Evolutionary conservation across 2,113 vertebrate species (phyloP).

Genomic region (Neoarius graeffei): DNA sequence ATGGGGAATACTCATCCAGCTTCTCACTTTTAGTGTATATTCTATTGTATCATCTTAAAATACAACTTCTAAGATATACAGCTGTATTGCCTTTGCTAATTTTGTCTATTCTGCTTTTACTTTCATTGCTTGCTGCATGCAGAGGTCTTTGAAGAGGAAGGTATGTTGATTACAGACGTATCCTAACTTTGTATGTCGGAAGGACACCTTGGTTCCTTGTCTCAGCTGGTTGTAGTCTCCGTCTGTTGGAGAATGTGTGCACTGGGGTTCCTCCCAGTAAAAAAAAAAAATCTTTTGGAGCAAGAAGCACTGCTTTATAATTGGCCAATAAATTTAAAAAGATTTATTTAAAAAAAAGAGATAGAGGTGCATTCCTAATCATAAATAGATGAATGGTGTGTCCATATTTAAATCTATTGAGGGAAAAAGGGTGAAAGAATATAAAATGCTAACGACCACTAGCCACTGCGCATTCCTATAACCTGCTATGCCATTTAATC

Average conservation of each 20-base stretch:
- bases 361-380: neutral
- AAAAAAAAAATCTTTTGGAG: slow-evolving; percentile 45
- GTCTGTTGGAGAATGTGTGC: slow-evolving; percentile 57
- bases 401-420: slow-evolving; percentile 17
- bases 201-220: slow-evolving; percentile 47
- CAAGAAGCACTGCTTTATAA: slow-evolving; percentile 54
- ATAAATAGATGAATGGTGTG: neutral
- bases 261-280: slow-evolving; percentile 53
- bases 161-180: slow-evolving; percentile 65
- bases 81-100: slow-evolving; percentile 56
- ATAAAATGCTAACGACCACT: slow-evolving; percentile 58
- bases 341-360: neutral
- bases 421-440: slow-evolving; percentile 69
- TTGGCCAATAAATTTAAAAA: slow-evolving; percentile 34
- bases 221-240: slow-evolving; percentile 55
- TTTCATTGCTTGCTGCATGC: slow-evolving; percentile 75
- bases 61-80: slow-evolving; percentile 18
- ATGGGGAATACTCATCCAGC: neutral
- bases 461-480: slow-evolving; percentile 53
- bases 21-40: slow-evolving; percentile 3
- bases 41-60: neutral
- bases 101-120: slow-evolving; percentile 67
- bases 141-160: slow-evolving; percentile 74
- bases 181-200: slow-evolving; percentile 59
- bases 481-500: slow-evolving; percentile 54